Conservation (phyloP, 2,888 invertebrate species). For the Pilophorus perplexus region DNA sequence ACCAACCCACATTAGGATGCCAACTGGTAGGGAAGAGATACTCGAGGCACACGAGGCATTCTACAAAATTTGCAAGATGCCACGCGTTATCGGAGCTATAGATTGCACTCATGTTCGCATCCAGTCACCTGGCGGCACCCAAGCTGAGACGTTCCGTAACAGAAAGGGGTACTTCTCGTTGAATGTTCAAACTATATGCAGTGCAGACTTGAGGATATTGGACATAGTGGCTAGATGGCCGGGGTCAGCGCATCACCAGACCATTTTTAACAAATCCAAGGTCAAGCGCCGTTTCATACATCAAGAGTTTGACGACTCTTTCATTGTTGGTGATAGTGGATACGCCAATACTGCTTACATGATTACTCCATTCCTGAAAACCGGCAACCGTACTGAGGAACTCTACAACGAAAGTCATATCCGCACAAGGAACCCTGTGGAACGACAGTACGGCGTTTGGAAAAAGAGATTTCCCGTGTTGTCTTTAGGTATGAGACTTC, state of each 20-base stretch:
- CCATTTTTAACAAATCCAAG: background rate
- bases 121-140: slow-evolving; percentile 5
- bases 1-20: slow-evolving; percentile 1
- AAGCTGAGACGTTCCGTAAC: slow-evolving; percentile 11
- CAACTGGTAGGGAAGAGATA: slow-evolving; percentile 3
- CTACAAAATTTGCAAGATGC: background rate
- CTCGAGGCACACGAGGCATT: background rate
- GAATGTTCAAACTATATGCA: background rate
- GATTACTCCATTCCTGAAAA: slow-evolving; percentile 1
- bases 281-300: background rate
- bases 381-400: slow-evolving; percentile 4
- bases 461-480: slow-evolving; percentile 44
- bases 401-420: slow-evolving; percentile 39
- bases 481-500: slow-evolving; percentile 39
- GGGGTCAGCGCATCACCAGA: background rate
- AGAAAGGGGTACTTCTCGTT: slow-evolving; percentile 9
- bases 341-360: no score
- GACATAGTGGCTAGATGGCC: slow-evolving; percentile 6
- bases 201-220: background rate
- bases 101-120: background rate
- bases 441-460: slow-evolving; percentile 43
- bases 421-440: slow-evolving; percentile 36
- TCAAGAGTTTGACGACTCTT: background rate
- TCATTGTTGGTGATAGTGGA: no score
- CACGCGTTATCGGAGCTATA: slow-evolving; percentile 13